Evolutionary conservation across 1,140 invertebrate genomes (phyloP).

Genomic region (Caenorhabditis remanei): DNA sequence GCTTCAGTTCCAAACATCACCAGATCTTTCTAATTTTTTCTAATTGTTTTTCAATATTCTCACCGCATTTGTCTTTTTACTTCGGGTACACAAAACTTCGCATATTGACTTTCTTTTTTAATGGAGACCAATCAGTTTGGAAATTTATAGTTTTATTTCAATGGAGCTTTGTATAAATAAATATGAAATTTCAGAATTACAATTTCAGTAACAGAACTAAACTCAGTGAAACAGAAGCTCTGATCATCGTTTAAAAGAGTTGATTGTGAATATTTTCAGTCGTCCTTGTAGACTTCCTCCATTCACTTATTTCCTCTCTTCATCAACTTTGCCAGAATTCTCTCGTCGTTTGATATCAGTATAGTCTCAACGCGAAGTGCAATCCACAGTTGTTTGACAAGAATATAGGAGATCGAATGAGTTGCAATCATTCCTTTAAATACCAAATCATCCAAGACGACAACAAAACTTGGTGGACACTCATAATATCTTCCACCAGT

Average conservation of each 20-base stretch:
- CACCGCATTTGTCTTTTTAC: neutral
- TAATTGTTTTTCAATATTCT: neutral
- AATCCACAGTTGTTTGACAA: neutral
- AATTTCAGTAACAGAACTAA: too few species aligned
- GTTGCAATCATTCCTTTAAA: neutral
- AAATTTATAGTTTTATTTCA: neutral
- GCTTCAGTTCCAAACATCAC: slow-evolving; percentile 58
- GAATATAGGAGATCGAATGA: neutral
- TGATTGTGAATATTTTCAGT: too few species aligned
- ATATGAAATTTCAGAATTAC: too few species aligned
- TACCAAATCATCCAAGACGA: neutral
- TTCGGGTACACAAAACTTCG: slow-evolving; percentile 10
- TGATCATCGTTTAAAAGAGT: too few species aligned
- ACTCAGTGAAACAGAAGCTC: too few species aligned
- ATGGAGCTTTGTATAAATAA: too few species aligned
- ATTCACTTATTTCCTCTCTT: neutral
- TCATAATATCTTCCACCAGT: neutral
- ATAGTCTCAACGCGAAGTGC: neutral
- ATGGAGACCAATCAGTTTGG: neutral
- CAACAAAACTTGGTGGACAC: neutral
- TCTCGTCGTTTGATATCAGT: neutral
- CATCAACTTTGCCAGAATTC: neutral
- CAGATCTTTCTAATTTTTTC: slow-evolving; percentile 53
- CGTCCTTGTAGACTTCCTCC: neutral
- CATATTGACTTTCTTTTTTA: slow-evolving; percentile 17